phyloP scores from a whole-genome alignment of 2,113 vertebrate genomes.

The Pontoporia blainvillei region DNA sequence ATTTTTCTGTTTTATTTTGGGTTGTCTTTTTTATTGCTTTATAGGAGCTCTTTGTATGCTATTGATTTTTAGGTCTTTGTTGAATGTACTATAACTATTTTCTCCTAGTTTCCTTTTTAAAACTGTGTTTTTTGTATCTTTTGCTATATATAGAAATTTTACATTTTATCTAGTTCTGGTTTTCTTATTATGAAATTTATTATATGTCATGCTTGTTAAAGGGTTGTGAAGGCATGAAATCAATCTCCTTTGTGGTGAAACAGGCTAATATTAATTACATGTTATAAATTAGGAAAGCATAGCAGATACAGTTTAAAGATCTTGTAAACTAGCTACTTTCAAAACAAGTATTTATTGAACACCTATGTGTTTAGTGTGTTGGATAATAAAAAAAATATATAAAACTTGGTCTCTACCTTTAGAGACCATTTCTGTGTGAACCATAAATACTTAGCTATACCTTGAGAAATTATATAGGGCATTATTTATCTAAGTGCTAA shows the following conservation, averaged over 20 bases:
- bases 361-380: background rate
- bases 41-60: background rate
- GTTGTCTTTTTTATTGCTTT: background rate
- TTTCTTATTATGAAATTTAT: background rate
- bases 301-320: background rate
- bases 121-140: background rate
- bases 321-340: background rate
- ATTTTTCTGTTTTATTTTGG: background rate
- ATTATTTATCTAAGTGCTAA: background rate
- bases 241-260: background rate
- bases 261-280: background rate
- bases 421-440: background rate
- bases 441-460: background rate
- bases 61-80: background rate
- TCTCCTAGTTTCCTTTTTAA: background rate
- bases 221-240: background rate
- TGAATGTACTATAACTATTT: background rate
- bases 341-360: background rate
- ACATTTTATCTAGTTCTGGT: background rate
- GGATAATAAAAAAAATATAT: background rate
- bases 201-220: slow-evolving; percentile 4
- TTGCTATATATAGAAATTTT: background rate
- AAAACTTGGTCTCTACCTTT: background rate
- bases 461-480: background rate
- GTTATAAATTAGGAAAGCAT: background rate